Evolutionary conservation across 2,113 vertebrate species (phyloP), one percentile per base, ranked within the genome.

Genomic region (Callocephalon fimbriatum): DNA sequence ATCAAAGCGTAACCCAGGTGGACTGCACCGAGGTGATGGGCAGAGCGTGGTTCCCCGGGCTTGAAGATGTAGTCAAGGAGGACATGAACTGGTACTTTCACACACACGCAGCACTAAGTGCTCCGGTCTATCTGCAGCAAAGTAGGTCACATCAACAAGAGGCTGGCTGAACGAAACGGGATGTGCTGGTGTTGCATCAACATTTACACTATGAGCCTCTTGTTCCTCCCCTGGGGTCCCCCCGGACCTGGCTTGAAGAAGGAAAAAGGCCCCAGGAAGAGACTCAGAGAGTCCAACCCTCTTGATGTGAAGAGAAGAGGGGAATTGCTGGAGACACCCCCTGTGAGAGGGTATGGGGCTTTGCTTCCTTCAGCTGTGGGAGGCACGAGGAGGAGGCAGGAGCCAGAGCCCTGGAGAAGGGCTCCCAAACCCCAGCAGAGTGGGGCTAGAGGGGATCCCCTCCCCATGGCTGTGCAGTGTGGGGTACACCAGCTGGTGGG

Each of bases 281-380:
- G 35, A 27, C 3, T 37, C 5, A 4, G 35, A 58, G 27, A 23
- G 29, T 26, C 23, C 2, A 1, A 32, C 26, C 29, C 35, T 65
- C 4, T 0, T 12, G 67, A 58, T 38, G 51, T 11, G 10, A 12
- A 14, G 37, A 13, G 31, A 21, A 26, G 10, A 13, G 18, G 17
- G 12, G 20, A 37, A 21, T 73, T 58, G 21, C 51, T 31, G 51
- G 51, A 53, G 27, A 23, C 56, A 35, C 32, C 32, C 44, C 21
- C 32, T 35, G 20, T 0, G 2, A 53, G 40, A 38, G 4, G 26
- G 37, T 29, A 54, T 0, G 1, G 26, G 38, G 38, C 19, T 88
- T 44, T 0, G 1, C 29, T 58, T 70, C 53, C 66, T 31, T 22
- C 65, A 18, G 38, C 38, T 29, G 20, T 7, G 42, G 75, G 38